Base-by-base conservation (phyloP, 2,888 invertebrate species). In the Cynaeus angustus region DNA sequence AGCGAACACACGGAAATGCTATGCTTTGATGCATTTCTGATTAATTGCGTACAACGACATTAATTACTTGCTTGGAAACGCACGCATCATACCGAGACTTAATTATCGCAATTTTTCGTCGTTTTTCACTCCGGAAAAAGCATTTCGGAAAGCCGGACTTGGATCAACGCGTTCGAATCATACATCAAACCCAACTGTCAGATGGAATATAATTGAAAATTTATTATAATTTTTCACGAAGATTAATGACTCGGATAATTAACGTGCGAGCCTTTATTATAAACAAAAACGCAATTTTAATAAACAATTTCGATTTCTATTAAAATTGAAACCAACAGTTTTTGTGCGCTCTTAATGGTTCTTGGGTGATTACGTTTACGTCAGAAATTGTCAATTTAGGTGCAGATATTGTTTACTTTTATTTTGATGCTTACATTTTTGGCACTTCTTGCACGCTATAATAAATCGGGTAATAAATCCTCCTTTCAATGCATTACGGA, bases 201-300 rank as follows among this genome's bases (percentile, higher is more conserved):
- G 70, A 37, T 55, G 38, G 43, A 41, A 70, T 66, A 38, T 70
- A 70, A 70, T 70, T 70, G 70, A 70, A 70, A 66, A 61, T 66
- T 70, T 70, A 66, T 70, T 70, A 61, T 70, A 70, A 70, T 70
- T 70, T 59, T 59, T 59, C 66, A 61, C 21, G 61, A 66, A 70
- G 70, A 70, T 70, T 70, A 70, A 70, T 70, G 70, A 70, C 61
- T 26, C 28, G 66, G 21, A 61, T 70, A 70, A 70, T 70, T 70
- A 70, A 61, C 66, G 70, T 66, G 38, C 70, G 46, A 53, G 61
- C 45, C 45, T 59, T 66, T 70, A 61, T 66, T 59, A 66, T 68
- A 64, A 53, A 66, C 61, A 69, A 65, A 65, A 69, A 58, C 59
- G 46, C 30, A 28, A 26, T 68, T 68, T 64, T 64, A 56, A 61